Evolutionary conservation across 2,797 vertebrate species (phyloP), one percentile per base, ranked within the genome.

Genomic region (Otolemur crassicaudatus): DNA sequence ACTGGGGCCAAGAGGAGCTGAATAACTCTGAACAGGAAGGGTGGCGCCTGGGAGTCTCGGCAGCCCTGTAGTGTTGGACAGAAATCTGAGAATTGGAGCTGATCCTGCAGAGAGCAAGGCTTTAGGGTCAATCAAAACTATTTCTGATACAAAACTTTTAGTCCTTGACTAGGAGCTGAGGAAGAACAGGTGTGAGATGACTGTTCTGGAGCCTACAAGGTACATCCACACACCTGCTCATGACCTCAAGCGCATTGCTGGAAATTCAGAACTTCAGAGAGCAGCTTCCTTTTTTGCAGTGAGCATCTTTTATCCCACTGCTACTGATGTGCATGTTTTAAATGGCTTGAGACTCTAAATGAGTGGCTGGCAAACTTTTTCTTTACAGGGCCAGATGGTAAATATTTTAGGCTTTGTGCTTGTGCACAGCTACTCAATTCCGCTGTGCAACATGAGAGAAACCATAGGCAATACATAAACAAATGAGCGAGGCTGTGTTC

Each of bases 111-210:
- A 14, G 85, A 91, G 13, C 20, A 40, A 34, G 70, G 27, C 12
- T 85, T 93, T 87, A 34, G 17, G 72, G 40, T 94, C 73, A 81
- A 92, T 94, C 72, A 75, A 88, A 75, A 34, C 40, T 37, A 82
- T 90, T 80, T 94, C 93, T 96, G 37, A 69, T 87, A 29, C n/a
- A 72, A 90, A 96, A 87, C 56, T 77, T 56, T 29, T 19, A 76
- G 61, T 73, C 10, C 16, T 56, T 82, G 77, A 81, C 27, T 85
- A 34, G 29, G 12, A 3, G 7, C 17, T 87, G 27, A 40, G 25
- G 49, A n/a, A 53, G 27, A 69, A 63, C 1, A 56, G 29, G 17
- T 72, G 7, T 92, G 7, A 17, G 25, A 81, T 69, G 31, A 89
- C 46, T 94, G 76, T 19, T 49, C 10, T 67, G 46, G 37, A 72